A percentile compares a stretch with the other conserved stretches of the same genome.
These are phyloP conservation scores for Sarcophaga peregrina DNA, from an alignment of 1,140 invertebrate genomes.

Conservation along the genomic window DNA sequence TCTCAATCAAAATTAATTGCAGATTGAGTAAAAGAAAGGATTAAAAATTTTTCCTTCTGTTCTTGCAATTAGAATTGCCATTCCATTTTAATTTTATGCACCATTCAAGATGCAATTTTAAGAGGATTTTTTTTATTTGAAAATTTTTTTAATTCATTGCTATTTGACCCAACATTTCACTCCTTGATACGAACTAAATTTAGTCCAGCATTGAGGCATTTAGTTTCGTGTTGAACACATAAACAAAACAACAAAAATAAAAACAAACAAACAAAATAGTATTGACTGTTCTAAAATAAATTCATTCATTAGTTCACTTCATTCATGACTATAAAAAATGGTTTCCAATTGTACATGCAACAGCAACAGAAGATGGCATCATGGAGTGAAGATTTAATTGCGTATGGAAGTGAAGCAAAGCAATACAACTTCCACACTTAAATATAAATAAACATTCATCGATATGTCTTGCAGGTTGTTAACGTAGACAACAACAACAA, in stretches of 20 bases:
- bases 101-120: too few relatives aligned
- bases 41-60: too few relatives aligned
- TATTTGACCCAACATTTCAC: not conserved
- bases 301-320: constrained; percentile 22
- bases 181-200: not conserved
- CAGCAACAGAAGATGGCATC: not conserved
- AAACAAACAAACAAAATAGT: too few relatives aligned
- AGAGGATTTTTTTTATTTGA: not conserved
- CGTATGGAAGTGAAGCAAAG: not conserved
- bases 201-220: not conserved
- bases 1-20: too few relatives aligned
- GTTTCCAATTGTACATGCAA: not conserved
- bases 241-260: not conserved
- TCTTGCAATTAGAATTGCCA: too few relatives aligned
- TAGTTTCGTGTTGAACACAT: not conserved
- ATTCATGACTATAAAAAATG: constrained; percentile 3
- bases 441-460: constrained; percentile 15
- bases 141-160: not conserved
- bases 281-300: not conserved
- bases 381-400: not conserved
- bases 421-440: not conserved
- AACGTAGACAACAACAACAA: not conserved
- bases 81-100: too few relatives aligned
- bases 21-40: too few relatives aligned
- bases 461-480: constrained; percentile 10